A percentile compares a stretch with the other conserved stretches of the same genome.
These are phyloP conservation scores for Latrodectus elegans DNA, from an alignment of 2,888 invertebrate species.

Conservation along the genomic window DNA sequence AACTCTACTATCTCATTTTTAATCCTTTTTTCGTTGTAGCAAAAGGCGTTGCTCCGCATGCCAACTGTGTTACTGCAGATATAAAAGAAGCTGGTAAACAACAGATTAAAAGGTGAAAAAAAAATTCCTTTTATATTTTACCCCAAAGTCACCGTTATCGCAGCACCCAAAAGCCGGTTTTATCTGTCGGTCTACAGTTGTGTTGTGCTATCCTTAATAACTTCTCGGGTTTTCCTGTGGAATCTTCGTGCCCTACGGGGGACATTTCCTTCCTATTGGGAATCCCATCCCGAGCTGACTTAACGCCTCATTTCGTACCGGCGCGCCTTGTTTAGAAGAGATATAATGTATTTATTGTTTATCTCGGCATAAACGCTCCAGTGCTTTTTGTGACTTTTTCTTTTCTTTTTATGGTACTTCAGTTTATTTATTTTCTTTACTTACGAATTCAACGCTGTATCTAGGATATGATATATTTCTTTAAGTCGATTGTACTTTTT, in stretches of 20 bases:
- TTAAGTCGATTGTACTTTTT: no score
- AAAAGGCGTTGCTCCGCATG: background rate
- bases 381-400: conserved; percentile 5
- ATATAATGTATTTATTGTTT: conserved; percentile 43
- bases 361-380: conserved; percentile 46
- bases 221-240: conserved; percentile 14
- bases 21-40: background rate
- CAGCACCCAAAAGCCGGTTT: conserved; percentile 50
- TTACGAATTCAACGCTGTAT: background rate
- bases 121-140: background rate
- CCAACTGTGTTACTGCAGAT: background rate
- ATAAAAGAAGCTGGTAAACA: background rate
- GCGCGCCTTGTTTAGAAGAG: conserved; percentile 5
- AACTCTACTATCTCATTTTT: background rate
- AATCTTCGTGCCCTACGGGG: conserved; percentile 22
- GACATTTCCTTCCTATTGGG: conserved; percentile 12
- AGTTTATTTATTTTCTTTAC: background rate
- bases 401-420: conserved; percentile 7
- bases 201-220: conserved; percentile 2
- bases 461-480: no score
- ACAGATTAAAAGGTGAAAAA: background rate
- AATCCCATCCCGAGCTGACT: conserved; percentile 23
- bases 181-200: conserved; percentile 42
- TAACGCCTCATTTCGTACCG: conserved; percentile 42
- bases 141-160: conserved; percentile 22